These are phyloP conservation scores for Osmoderma eremita DNA, from an alignment of 2,888 invertebrate species.

Conservation along the genomic window DNA sequence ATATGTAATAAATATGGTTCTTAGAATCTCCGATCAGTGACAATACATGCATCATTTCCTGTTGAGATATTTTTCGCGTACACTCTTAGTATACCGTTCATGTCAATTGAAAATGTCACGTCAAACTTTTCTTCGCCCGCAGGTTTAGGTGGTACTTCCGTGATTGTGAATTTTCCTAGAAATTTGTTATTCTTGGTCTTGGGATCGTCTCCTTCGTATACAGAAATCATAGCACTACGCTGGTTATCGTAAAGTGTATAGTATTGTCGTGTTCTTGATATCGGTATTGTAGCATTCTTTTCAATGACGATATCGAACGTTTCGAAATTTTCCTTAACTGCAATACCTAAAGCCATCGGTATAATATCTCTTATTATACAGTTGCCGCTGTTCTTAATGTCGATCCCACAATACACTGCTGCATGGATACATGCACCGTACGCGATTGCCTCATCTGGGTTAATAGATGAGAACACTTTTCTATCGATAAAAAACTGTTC, in stretches of 20 bases:
- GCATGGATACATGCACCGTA: slow-evolving; percentile 53
- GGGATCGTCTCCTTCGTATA: slow-evolving; percentile 17
- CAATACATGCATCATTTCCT: neutral
- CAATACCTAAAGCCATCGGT: slow-evolving; percentile 47
- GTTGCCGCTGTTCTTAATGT: slow-evolving; percentile 35
- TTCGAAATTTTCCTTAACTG: neutral
- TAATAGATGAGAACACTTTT: slow-evolving; percentile 46
- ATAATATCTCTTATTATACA: slow-evolving; percentile 49
- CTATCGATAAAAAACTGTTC: slow-evolving; percentile 47
- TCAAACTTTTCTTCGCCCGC: slow-evolving; percentile 3
- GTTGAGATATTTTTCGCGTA: slow-evolving; percentile 3
- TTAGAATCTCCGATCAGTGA: neutral
- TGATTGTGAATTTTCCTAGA: slow-evolving; percentile 21
- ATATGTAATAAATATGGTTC: no score
- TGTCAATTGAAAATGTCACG: slow-evolving; percentile 12
- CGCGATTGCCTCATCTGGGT: slow-evolving; percentile 54
- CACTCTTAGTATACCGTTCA: slow-evolving; percentile 19
- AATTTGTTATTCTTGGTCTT: slow-evolving; percentile 3
- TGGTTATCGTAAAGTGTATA: slow-evolving; percentile 46
- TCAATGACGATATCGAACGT: neutral
- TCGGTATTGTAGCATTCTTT: slow-evolving; percentile 38
- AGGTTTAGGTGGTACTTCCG: neutral
- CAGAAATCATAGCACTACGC: neutral
- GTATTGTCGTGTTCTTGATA: neutral
- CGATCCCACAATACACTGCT: slow-evolving; percentile 44